Conservation (phyloP, 2,797 vertebrate species). For the Gymnoscopelus microlampas region DNA sequence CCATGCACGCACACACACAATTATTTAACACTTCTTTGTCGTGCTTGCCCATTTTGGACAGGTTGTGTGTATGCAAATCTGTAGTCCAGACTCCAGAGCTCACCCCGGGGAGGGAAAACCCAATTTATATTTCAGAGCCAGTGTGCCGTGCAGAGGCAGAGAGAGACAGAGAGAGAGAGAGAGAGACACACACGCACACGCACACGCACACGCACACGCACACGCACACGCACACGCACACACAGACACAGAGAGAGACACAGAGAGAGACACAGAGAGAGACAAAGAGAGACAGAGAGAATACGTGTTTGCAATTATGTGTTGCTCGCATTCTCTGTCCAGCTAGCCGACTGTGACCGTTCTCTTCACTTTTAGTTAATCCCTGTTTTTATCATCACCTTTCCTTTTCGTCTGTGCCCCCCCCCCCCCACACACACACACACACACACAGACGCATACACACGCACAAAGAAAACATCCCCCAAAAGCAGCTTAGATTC, state of each 20-base stretch:
- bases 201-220: background rate
- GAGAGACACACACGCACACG: background rate
- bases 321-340: constrained; percentile 40
- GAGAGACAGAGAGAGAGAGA: too few relatives aligned
- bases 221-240: too few relatives aligned
- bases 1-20: background rate
- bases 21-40: background rate
- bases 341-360: background rate
- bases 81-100: constrained; percentile 36
- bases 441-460: too few relatives aligned
- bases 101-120: background rate
- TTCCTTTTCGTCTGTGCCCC: constrained; percentile 48
- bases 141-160: too few relatives aligned
- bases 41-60: constrained; percentile 40
- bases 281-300: constrained; percentile 23
- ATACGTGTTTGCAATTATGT: constrained; percentile 38
- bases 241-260: background rate
- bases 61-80: constrained; percentile 69
- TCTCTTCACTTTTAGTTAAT: constrained; percentile 46
- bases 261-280: background rate
- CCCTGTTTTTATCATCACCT: constrained; percentile 57
- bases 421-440: too few relatives aligned
- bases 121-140: too few relatives aligned
- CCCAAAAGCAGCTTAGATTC: too few relatives aligned
- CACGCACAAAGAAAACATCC: too few relatives aligned